A percentile compares a stretch with the other conserved stretches of the same genome.
Evolutionary conservation across 2,888 invertebrate species (phyloP).

Genomic region (Epinotia nisella): DNA sequence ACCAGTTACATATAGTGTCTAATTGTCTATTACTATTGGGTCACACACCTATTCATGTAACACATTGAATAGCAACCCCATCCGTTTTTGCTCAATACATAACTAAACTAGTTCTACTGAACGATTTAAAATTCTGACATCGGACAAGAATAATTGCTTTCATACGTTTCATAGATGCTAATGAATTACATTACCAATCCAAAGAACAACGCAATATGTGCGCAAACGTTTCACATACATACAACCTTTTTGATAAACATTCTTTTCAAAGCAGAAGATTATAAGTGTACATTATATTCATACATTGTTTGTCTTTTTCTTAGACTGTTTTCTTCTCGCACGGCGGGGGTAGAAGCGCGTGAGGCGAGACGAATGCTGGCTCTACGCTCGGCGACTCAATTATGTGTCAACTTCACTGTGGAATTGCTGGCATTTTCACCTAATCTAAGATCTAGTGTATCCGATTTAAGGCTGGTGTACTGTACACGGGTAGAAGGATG

Average conservation of each 20-base stretch:
- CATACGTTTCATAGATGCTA: conserved; percentile 36
- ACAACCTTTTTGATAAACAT: background rate
- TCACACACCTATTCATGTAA: conserved; percentile 8
- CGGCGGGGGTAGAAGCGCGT: background rate
- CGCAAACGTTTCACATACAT: conserved; percentile 1
- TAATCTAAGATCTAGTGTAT: conserved; percentile 47
- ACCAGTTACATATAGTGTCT: background rate
- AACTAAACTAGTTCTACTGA: conserved; percentile 16
- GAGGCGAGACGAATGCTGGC: conserved; percentile 25
- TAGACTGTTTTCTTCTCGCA: background rate
- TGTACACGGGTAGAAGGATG: background rate
- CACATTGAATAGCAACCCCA: conserved; percentile 10
- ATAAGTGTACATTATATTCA: background rate
- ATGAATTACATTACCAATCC: conserved; percentile 1
- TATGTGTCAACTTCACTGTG: conserved; percentile 48
- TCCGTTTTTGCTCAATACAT: conserved; percentile 24
- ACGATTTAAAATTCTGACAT: conserved; percentile 24
- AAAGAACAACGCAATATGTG: background rate
- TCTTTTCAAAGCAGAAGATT: background rate
- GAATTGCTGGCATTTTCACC: conserved; percentile 54
- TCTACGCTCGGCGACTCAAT: conserved; percentile 40
- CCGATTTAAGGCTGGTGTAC: conserved; percentile 3
- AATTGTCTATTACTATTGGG: background rate
- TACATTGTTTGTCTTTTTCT: background rate
- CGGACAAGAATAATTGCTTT: conserved; percentile 27